phyloP scores from a whole-genome alignment of 1,140 invertebrate species.

The Pogonognathellus flavescens region DNA sequence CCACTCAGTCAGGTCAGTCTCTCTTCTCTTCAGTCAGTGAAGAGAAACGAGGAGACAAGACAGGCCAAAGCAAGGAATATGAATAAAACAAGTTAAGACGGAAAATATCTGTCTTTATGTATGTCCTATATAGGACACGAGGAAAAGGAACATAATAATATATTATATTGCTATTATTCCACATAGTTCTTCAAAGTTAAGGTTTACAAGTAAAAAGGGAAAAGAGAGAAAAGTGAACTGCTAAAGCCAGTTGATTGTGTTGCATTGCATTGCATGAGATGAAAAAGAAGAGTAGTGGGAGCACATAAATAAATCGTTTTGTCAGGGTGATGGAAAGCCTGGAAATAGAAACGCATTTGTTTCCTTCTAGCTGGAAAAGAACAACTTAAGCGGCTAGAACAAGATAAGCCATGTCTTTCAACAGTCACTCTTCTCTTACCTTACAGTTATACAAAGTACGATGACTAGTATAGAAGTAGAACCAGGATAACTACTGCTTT shows the following conservation, averaged over 20 bases:
- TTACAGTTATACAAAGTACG: slow-evolving; percentile 4
- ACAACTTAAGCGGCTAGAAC: slow-evolving; percentile 52
- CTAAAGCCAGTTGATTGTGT: slow-evolving; percentile 23
- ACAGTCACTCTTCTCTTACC: slow-evolving; percentile 51
- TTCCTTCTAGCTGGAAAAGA: slow-evolving; percentile 47
- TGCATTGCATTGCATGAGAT: background rate
- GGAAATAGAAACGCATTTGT: slow-evolving; percentile 57
- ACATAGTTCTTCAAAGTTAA: too few relatives aligned
- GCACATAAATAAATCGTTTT: slow-evolving; percentile 56
- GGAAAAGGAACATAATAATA: background rate
- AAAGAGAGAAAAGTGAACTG: background rate
- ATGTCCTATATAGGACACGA: background rate
- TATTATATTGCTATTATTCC: background rate
- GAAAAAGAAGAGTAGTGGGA: slow-evolving; percentile 9
- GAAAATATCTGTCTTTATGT: background rate
- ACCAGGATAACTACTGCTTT: background rate
- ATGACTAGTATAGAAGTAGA: slow-evolving; percentile 14
- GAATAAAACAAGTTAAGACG: slow-evolving; percentile 39
- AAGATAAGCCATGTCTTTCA: slow-evolving; percentile 56
- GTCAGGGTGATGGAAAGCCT: slow-evolving; percentile 54
- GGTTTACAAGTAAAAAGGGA: background rate
- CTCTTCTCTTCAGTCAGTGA: background rate
- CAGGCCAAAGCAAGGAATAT: slow-evolving; percentile 11
- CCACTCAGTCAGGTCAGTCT: slow-evolving; percentile 20
- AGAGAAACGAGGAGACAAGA: slow-evolving; percentile 16